phyloP scores from a whole-genome alignment of 2,797 vertebrate species.

The Loriculus beryllinus region DNA sequence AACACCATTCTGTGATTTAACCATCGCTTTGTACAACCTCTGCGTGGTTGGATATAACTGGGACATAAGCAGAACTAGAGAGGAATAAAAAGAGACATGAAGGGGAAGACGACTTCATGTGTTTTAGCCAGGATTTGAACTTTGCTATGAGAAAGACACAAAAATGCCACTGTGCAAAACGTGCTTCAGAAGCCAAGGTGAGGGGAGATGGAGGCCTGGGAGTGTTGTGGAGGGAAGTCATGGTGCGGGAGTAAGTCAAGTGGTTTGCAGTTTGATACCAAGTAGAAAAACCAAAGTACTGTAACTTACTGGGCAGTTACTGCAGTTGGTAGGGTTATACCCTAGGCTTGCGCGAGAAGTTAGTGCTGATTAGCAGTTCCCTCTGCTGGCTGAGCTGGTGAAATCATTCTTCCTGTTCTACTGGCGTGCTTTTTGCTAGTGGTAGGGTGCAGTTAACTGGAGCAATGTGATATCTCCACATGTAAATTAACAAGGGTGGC shows the following conservation, averaged over 20 bases:
- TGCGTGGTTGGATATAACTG: background rate
- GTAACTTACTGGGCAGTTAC: background rate
- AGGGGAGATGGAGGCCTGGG: background rate
- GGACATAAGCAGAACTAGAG: background rate
- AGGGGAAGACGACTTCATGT: rapidly evolving
- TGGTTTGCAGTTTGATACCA: background rate
- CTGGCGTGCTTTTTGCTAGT: background rate
- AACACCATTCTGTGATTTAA: background rate
- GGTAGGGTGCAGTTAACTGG: background rate
- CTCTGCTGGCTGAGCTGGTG: constrained; percentile 53
- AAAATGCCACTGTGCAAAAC: background rate
- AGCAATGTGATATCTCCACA: background rate
- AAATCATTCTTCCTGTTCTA: background rate
- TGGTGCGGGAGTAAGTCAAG: background rate
- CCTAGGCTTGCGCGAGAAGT: background rate
- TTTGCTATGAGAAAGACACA: background rate
- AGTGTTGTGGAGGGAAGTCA: too few species aligned
- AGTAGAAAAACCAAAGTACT: background rate
- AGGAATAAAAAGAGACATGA: background rate
- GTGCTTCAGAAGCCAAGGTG: background rate
- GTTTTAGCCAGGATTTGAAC: background rate
- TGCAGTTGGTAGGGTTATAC: background rate
- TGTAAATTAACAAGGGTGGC: background rate
- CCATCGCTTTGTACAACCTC: background rate
- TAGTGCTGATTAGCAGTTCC: constrained; percentile 49